phyloP scores from a whole-genome alignment of 2,113 vertebrate genomes.

The Eurystomus gularis region DNA sequence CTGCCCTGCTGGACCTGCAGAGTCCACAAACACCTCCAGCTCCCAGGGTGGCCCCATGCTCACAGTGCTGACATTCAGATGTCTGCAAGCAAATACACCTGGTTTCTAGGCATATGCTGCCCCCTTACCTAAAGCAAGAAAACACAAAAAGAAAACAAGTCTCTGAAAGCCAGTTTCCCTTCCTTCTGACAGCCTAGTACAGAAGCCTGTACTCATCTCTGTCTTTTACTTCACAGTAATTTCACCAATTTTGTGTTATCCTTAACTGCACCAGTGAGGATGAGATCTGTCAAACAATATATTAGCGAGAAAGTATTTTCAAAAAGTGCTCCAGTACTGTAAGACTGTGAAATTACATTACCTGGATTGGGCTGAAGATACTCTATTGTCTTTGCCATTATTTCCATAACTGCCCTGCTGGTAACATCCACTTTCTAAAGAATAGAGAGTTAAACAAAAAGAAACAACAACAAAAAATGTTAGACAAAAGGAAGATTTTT shows the following conservation, averaged over 20 bases:
- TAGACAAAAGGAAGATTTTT: background rate
- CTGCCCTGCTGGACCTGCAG: background rate
- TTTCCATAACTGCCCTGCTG: slow-evolving; percentile 92
- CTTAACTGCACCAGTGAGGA: background rate
- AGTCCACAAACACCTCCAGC: background rate
- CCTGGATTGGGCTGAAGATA: slow-evolving; percentile 99
- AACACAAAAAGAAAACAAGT: background rate
- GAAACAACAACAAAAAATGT: background rate
- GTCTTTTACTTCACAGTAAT: accelerated
- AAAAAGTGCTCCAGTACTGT: background rate
- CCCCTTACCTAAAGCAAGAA: background rate
- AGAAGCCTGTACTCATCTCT: background rate
- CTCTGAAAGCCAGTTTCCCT: background rate
- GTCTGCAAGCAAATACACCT: background rate
- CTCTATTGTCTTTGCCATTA: slow-evolving; percentile 97
- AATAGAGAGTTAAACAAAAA: slow-evolving; percentile 10
- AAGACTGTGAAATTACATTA: slow-evolving; percentile 51
- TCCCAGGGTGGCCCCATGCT: accelerated
- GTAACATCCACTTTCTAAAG: slow-evolving; percentile 92
- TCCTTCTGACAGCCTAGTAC: background rate
- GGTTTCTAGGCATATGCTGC: background rate
- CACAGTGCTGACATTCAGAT: background rate
- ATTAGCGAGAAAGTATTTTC: background rate
- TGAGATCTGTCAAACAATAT: background rate
- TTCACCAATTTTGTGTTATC: background rate